A percentile compares a stretch with the other conserved stretches of the same genome.
Conservation (phyloP, 2,113 vertebrate genomes). For the Alligator sinensis region DNA sequence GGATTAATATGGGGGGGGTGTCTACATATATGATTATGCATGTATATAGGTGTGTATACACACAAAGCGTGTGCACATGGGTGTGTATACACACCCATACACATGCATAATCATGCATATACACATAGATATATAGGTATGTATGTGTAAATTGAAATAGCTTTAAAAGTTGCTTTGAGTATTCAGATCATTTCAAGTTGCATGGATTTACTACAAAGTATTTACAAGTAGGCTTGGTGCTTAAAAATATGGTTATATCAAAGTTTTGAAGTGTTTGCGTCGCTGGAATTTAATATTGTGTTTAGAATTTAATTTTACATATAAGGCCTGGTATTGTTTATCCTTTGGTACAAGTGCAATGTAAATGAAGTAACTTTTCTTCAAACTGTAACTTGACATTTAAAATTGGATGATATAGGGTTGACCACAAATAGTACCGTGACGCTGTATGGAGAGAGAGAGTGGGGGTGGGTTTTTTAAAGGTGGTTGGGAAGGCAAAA, state of each 20-base stretch:
- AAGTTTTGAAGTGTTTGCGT: neutral
- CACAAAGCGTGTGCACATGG: too few species aligned
- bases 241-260: slow-evolving; percentile 2
- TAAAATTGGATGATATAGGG: neutral
- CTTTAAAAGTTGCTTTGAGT: neutral
- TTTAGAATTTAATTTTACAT: neutral
- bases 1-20: too few species aligned
- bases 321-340: neutral
- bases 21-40: too few species aligned
- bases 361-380: slow-evolving; percentile 11
- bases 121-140: too few species aligned
- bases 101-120: too few species aligned
- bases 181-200: neutral
- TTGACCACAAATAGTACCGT: neutral
- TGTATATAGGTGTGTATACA: too few species aligned
- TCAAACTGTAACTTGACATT: neutral
- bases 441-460: neutral
- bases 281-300: neutral
- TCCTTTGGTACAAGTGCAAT: neutral
- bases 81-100: too few species aligned
- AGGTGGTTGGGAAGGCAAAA: neutral
- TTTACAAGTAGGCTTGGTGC: neutral
- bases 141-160: neutral
- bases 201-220: neutral
- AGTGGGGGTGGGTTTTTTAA: neutral